Percentiles rank a stretch among this genome's conserved stretches.
Evolutionary conservation across 2,797 vertebrate genomes (phyloP).

Genomic region (Oreochromis grahami): DNA sequence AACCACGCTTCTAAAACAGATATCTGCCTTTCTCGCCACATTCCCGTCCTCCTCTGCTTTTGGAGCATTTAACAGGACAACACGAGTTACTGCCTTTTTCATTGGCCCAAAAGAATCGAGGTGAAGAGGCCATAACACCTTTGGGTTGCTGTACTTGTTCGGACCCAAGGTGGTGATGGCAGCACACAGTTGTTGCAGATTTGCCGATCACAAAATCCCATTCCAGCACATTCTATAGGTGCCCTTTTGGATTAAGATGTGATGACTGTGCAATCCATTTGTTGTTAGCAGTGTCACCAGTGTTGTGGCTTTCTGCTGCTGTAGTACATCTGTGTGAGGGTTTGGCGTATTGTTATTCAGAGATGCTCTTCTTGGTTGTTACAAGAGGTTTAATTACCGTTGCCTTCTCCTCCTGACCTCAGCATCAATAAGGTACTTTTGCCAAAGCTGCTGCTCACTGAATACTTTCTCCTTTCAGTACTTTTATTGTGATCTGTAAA

Average conservation of each 20-base stretch:
- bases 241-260: neutral
- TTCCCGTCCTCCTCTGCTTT: neutral
- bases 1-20: neutral
- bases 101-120: neutral
- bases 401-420: neutral
- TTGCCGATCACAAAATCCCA: neutral
- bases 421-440: neutral
- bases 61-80: neutral
- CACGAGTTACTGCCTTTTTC: accelerated
- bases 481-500: neutral
- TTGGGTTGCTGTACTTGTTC: neutral
- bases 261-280: neutral
- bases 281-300: neutral
- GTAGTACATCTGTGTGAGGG: neutral
- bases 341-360: neutral
- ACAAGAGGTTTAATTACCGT: neutral
- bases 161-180: neutral
- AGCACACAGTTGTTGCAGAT: neutral
- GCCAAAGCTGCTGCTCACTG: neutral
- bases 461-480: neutral
- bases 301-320: neutral
- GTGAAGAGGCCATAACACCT: neutral
- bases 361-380: neutral
- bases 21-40: neutral
- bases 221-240: accelerated